Percentiles rank a stretch among this genome's conserved stretches.
These are phyloP conservation scores for Odontamblyopus lacepedii DNA, from an alignment of 2,797 vertebrate species.

Conservation along the genomic window DNA sequence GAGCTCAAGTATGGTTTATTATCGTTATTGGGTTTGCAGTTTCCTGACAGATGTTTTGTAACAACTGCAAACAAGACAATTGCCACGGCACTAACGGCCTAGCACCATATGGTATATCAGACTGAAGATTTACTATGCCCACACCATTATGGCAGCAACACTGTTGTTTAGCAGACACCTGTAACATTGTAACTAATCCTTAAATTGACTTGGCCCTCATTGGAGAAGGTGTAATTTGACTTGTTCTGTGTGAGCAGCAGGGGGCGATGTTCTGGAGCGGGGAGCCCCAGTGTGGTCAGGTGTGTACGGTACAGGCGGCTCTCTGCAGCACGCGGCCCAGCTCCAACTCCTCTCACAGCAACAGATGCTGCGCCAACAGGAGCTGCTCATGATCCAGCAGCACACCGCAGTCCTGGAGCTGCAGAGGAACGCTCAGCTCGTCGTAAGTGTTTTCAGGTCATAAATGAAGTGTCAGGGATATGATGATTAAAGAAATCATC, in stretches of 20 bases:
- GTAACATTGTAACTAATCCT: not conserved
- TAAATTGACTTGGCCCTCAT: not conserved
- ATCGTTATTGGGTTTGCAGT: not conserved
- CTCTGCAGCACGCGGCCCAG: constrained; percentile 95
- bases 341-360: constrained; percentile 97
- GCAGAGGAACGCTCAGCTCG: constrained; percentile 91
- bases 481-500: no score
- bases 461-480: not conserved
- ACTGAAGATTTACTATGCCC: constrained; percentile 1
- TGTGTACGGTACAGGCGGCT: constrained; percentile 86
- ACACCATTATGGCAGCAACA: not conserved
- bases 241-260: constrained; percentile 30
- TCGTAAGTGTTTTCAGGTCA: constrained; percentile 75
- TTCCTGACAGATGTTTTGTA: constrained; percentile 25
- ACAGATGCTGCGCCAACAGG: constrained; percentile 94
- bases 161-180: not conserved
- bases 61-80: constrained; percentile 26
- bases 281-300: constrained; percentile 89
- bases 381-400: constrained; percentile 95
- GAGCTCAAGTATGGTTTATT: not conserved
- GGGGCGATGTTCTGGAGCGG: constrained; percentile 91
- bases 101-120: constrained; percentile 17
- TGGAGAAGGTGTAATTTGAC: not conserved
- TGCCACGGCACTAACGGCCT: constrained; percentile 10
- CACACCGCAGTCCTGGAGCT: constrained; percentile 94